Conservation (phyloP, 2,888 invertebrate genomes). For the Erynnis tages region DNA sequence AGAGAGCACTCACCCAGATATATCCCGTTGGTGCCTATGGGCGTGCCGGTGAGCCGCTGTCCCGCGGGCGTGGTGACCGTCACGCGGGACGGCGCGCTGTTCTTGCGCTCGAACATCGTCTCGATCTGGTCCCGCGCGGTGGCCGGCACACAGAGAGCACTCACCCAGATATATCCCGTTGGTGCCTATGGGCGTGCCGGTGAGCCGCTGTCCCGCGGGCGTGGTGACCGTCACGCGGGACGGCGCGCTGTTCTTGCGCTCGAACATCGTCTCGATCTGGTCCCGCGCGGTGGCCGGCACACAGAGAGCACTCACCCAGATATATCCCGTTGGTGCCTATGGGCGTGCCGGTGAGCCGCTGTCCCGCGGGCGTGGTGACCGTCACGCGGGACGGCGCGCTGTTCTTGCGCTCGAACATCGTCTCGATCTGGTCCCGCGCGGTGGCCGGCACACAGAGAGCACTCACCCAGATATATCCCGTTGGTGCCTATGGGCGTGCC, state of each 20-base stretch:
- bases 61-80: too few relatives aligned
- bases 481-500: constrained; percentile 76
- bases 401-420: constrained; percentile 76
- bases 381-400: constrained; percentile 47
- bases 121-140: too few relatives aligned
- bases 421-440: constrained; percentile 91
- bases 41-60: too few relatives aligned
- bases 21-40: too few relatives aligned
- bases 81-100: neutral
- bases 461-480: constrained; percentile 59
- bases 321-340: constrained; percentile 75
- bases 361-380: constrained; percentile 55
- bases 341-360: constrained; percentile 64
- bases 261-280: constrained; percentile 74
- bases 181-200: constrained; percentile 72
- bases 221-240: constrained; percentile 51
- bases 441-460: constrained; percentile 72
- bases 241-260: constrained; percentile 56
- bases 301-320: constrained; percentile 47
- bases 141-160: too few relatives aligned
- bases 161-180: constrained; percentile 67
- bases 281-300: too few relatives aligned
- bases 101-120: neutral
- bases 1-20: too few relatives aligned
- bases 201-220: constrained; percentile 54